A percentile compares a stretch with the other conserved stretches of the same genome.
These are phyloP conservation scores for Podarcis raffonei DNA, from an alignment of 2,113 vertebrate species.

Conservation along the genomic window DNA sequence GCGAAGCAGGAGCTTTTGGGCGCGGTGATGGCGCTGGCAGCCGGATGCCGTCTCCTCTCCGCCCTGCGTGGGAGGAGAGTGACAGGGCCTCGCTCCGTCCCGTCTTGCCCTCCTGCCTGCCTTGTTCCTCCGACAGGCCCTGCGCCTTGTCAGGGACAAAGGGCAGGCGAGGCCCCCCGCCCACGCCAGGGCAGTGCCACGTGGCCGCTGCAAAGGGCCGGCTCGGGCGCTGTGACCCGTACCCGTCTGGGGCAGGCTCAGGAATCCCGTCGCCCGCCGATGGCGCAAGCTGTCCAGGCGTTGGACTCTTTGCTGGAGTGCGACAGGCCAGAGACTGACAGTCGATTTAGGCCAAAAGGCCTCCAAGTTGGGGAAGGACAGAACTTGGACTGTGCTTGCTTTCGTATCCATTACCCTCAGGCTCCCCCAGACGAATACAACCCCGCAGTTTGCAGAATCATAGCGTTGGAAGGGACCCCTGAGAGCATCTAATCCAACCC, in stretches of 20 bases:
- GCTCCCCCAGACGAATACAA: background rate
- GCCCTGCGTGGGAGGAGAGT: background rate
- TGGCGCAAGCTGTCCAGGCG: too few species aligned
- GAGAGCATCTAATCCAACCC: too few species aligned
- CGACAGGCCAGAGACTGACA: background rate
- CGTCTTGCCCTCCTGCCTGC: background rate
- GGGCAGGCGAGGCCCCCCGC: background rate
- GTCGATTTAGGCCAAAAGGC: too few species aligned
- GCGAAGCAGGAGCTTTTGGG: background rate
- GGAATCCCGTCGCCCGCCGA: background rate
- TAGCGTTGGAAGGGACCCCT: too few species aligned
- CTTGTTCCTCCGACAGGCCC: background rate
- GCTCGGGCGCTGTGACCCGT: constrained; percentile 25
- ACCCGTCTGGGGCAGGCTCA: background rate
- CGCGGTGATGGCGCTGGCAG: background rate
- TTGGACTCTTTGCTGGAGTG: background rate
- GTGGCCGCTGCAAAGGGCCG: background rate
- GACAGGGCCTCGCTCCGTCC: background rate
- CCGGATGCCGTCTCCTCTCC: too few species aligned
- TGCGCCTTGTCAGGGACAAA: background rate
- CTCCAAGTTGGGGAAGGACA: too few species aligned
- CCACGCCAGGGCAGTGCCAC: background rate
- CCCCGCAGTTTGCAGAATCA: too few species aligned
- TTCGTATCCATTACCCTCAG: background rate
- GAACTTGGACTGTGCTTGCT: too few species aligned